Conservation (phyloP, 2,113 vertebrate species). For the Protomyctophum bolini region DNA sequence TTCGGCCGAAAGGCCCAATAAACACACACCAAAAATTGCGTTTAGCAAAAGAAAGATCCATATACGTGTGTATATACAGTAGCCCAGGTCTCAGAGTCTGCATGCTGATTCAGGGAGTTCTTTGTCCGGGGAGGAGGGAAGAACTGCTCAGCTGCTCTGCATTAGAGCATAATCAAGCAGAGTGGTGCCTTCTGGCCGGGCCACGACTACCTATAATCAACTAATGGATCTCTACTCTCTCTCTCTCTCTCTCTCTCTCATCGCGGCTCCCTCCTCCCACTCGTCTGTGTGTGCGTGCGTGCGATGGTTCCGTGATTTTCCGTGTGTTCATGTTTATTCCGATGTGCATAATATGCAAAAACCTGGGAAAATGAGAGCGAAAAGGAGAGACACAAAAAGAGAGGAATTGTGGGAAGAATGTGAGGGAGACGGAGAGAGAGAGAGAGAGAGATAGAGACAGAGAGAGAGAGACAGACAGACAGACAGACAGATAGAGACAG, state of each 20-base stretch:
- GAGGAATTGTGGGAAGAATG: no score
- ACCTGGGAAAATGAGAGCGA: no score
- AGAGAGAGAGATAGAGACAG: no score
- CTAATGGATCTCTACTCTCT: conserved; percentile 54
- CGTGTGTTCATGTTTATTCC: neutral
- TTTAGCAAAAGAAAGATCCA: neutral
- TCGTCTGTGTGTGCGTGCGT: neutral
- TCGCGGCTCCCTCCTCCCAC: no score
- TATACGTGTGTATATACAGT: no score
- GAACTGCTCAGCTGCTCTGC: conserved; percentile 39
- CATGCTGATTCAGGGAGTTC: conserved; percentile 43
- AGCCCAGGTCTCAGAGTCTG: neutral
- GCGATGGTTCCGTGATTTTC: neutral
- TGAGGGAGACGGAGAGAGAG: no score
- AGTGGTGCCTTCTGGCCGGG: conserved; percentile 58
- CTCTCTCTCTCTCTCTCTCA: no score
- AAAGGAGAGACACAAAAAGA: no score
- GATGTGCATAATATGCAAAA: conserved; percentile 5
- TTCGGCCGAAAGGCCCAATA: no score
- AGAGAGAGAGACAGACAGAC: no score
- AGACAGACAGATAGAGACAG: no score
- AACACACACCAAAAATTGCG: neutral
- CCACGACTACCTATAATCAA: conserved; percentile 53
- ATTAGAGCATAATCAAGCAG: conserved; percentile 65
- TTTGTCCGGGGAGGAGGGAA: conserved; percentile 50